Conservation (phyloP, 2,113 vertebrate species). For the Oncorhynchus masou region DNA sequence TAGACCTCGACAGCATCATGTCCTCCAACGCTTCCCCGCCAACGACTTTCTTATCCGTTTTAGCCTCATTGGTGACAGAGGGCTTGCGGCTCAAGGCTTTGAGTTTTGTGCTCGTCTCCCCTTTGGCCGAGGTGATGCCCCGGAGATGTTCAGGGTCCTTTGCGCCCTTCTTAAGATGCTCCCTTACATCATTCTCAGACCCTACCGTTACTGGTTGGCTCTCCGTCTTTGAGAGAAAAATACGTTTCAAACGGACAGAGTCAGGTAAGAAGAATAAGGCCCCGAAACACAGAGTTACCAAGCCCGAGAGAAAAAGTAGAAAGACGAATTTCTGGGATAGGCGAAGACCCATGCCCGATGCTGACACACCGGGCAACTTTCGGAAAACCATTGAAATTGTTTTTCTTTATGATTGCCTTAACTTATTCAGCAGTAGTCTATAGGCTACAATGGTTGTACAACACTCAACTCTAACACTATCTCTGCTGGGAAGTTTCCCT, state of each 20-base stretch:
- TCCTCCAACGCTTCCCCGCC: conserved; percentile 69
- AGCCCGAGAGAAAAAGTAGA: conserved; percentile 90
- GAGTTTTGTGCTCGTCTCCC: conserved; percentile 56
- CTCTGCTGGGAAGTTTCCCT: conserved; percentile 11
- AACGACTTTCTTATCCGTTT: conserved; percentile 58
- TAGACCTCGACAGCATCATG: conserved; percentile 48
- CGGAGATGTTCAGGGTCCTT: conserved; percentile 60
- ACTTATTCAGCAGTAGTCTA: background rate
- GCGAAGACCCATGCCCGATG: conserved; percentile 88
- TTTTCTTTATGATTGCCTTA: conserved; percentile 21
- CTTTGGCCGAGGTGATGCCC: conserved; percentile 59
- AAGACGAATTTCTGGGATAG: conserved; percentile 95
- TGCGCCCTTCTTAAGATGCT: conserved; percentile 62
- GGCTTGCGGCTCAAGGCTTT: conserved; percentile 64
- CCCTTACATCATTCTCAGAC: conserved; percentile 69
- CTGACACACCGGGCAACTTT: conserved; percentile 88
- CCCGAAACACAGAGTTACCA: conserved; percentile 92
- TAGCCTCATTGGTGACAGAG: conserved; percentile 57
- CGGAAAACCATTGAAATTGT: conserved; percentile 75
- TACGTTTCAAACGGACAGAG: conserved; percentile 87
- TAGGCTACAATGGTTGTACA: too few species aligned
- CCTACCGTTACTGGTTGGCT: conserved; percentile 70
- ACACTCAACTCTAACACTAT: background rate
- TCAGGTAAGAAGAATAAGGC: conserved; percentile 93
- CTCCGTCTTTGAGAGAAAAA: conserved; percentile 82